phyloP scores from a whole-genome alignment of 1,140 invertebrate species.

The Periplaneta americana region DNA sequence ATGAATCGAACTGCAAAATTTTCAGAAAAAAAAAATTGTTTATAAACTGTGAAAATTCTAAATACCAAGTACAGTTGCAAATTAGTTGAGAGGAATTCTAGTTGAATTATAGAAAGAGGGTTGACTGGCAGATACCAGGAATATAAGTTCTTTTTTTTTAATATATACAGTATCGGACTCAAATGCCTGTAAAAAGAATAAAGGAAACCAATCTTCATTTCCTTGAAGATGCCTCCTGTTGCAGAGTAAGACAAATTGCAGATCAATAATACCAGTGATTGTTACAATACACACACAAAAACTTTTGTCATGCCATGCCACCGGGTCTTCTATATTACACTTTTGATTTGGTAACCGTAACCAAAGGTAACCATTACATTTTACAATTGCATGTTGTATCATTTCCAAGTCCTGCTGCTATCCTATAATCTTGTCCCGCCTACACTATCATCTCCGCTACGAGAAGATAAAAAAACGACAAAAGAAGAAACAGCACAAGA shows the following conservation, averaged over 20 bases:
- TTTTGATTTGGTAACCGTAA: not conserved
- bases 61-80: no score
- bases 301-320: not conserved
- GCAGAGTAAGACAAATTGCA: not conserved
- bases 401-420: not conserved
- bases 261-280: not conserved
- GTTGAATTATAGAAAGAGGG: no score
- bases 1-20: no score
- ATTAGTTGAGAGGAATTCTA: no score
- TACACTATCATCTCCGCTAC: not conserved
- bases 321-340: not conserved
- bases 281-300: not conserved
- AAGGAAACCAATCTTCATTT: not conserved
- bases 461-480: not conserved
- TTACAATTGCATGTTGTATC: not conserved
- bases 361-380: not conserved
- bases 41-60: no score
- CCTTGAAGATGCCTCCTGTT: not conserved
- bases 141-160: no score
- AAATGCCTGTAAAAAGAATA: no score
- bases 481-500: not conserved
- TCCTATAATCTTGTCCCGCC: not conserved
- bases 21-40: no score
- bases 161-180: no score
- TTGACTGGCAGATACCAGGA: no score